Evolutionary conservation across 2,113 vertebrate species (phyloP).

Genomic region (Pogonocichla stellata): DNA sequence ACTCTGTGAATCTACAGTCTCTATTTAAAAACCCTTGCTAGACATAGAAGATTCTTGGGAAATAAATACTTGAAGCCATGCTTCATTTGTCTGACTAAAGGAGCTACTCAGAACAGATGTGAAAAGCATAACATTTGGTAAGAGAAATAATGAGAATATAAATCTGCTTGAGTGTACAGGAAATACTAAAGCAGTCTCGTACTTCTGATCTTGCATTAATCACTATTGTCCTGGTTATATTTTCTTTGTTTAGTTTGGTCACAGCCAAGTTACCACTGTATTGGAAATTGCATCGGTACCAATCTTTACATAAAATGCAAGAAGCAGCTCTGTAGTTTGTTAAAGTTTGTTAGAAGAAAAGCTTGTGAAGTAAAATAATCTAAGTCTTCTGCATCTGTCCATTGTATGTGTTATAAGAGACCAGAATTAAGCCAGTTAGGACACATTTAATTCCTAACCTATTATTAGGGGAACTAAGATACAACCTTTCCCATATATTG

Average conservation of each 20-base stretch:
- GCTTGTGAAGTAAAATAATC: neutral
- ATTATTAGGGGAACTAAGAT: neutral
- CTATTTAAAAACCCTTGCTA: neutral
- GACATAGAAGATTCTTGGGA: neutral
- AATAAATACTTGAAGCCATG: neutral
- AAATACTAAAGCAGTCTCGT: neutral
- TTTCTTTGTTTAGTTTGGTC: neutral
- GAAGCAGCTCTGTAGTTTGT: neutral
- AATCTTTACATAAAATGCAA: neutral
- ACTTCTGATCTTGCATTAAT: neutral
- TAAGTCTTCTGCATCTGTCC: neutral
- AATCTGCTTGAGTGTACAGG: neutral
- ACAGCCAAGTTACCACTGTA: neutral
- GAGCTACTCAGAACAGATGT: neutral
- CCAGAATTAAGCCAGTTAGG: neutral
- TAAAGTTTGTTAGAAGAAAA: neutral
- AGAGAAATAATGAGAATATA: neutral
- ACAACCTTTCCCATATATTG: neutral
- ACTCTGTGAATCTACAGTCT: neutral
- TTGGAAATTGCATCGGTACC: neutral
- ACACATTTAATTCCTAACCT: neutral
- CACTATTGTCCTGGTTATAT: neutral
- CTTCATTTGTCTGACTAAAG: neutral
- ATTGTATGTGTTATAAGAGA: neutral
- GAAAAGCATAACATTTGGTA: neutral